These are phyloP conservation scores for Babyrousa celebensis DNA, from an alignment of 2,797 vertebrate genomes.

Conservation along the genomic window DNA sequence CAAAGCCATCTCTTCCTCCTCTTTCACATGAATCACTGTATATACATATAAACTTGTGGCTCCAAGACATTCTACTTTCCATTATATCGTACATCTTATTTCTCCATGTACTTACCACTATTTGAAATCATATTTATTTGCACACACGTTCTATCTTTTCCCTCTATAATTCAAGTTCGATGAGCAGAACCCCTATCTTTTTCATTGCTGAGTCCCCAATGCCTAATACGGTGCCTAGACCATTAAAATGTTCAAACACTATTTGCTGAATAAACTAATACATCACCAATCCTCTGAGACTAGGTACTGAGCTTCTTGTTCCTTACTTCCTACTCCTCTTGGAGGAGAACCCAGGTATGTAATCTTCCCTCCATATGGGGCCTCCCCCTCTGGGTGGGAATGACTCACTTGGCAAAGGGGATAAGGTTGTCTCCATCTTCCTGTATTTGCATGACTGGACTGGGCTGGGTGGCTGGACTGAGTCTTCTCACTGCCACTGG, in stretches of 20 bases:
- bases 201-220: neutral
- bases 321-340: constrained; percentile 1
- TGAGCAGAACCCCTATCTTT: neutral
- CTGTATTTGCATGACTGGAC: constrained; percentile 62
- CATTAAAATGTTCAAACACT: neutral
- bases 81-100: neutral
- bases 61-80: neutral
- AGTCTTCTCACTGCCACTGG: constrained; percentile 45
- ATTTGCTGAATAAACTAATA: constrained; percentile 50
- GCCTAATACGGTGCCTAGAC: constrained; percentile 23
- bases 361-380: neutral
- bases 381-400: neutral
- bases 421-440: constrained; percentile 70
- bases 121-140: constrained; percentile 23
- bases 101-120: neutral
- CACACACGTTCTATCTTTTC: neutral
- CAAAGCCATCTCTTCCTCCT: neutral
- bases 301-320: neutral
- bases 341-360: neutral
- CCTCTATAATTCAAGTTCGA: neutral
- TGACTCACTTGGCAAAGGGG: constrained; percentile 86
- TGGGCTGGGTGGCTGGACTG: constrained; percentile 5
- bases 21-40: neutral
- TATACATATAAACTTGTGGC: constrained; percentile 15
- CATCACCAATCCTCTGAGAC: neutral